A percentile compares a stretch with the other conserved stretches of the same genome.
These are phyloP conservation scores for Beroe ovata DNA, from an alignment of 37 sponge, comb jelly and placozoan species.

Conservation along the genomic window DNA sequence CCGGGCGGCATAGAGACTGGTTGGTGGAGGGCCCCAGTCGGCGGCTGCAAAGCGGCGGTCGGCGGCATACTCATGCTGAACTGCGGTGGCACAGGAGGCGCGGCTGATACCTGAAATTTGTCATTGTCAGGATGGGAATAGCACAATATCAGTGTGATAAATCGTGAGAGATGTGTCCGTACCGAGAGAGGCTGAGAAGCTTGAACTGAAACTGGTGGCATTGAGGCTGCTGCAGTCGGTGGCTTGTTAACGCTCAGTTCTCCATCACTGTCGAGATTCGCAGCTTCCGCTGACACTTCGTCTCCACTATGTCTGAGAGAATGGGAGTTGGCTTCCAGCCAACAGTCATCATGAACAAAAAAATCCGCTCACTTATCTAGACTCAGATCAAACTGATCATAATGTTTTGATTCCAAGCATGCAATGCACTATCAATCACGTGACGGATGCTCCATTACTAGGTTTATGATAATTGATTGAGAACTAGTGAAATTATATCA, in stretches of 20 bases:
- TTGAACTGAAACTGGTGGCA: not conserved
- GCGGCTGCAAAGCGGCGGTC: not conserved
- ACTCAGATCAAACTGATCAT: too few relatives aligned
- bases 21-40: not conserved
- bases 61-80: not conserved
- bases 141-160: too few relatives aligned
- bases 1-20: not conserved
- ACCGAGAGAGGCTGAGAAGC: not conserved
- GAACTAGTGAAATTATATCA: too few relatives aligned
- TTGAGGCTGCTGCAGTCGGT: not conserved
- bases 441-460: too few relatives aligned
- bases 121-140: too few relatives aligned
- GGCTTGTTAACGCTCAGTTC: slow-evolving; percentile 42
- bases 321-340: not conserved
- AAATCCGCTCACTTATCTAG: not conserved
- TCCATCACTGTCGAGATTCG: slow-evolving; percentile 55
- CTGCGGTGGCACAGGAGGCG: not conserved
- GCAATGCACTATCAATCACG: too few relatives aligned
- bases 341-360: not conserved
- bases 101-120: not conserved
- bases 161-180: too few relatives aligned
- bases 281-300: not conserved
- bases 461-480: too few relatives aligned
- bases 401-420: too few relatives aligned
- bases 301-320: slow-evolving; percentile 43